These are phyloP conservation scores for Orthosia cruda DNA, from an alignment of 2,888 invertebrate species.

Conservation along the genomic window DNA sequence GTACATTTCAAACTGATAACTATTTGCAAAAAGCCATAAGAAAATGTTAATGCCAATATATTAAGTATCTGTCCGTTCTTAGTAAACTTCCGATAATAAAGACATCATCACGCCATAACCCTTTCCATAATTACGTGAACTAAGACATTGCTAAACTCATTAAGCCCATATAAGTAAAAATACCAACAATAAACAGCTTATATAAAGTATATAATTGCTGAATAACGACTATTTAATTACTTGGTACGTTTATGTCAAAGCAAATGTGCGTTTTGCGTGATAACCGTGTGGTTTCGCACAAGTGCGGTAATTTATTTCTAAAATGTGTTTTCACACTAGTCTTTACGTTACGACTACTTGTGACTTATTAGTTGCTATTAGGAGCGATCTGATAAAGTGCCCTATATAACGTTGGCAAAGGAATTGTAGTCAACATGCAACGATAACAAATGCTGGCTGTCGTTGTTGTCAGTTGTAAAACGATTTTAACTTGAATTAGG, in stretches of 20 bases:
- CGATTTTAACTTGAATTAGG: slow-evolving; percentile 1
- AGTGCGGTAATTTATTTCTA: slow-evolving; percentile 61
- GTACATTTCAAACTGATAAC: slow-evolving; percentile 15
- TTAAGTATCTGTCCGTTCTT: slow-evolving; percentile 30
- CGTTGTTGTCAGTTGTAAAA: slow-evolving; percentile 38
- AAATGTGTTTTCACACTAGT: slow-evolving; percentile 68
- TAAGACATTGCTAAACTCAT: slow-evolving; percentile 47
- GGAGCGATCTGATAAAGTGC: slow-evolving; percentile 56
- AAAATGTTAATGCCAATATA: slow-evolving; percentile 32
- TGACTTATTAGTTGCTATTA: slow-evolving; percentile 63
- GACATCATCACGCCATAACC: slow-evolving; percentile 39
- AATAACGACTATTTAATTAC: slow-evolving; percentile 79
- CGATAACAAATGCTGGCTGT: slow-evolving; percentile 38
- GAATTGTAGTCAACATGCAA: slow-evolving; percentile 56
- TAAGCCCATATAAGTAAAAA: slow-evolving; percentile 55
- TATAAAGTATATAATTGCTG: slow-evolving; percentile 65
- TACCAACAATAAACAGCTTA: slow-evolving; percentile 58
- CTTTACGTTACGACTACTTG: slow-evolving; percentile 51
- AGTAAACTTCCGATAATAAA: slow-evolving; percentile 45
- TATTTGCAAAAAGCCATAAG: slow-evolving; percentile 6
- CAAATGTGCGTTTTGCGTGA: slow-evolving; percentile 79
- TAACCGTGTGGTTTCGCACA: slow-evolving; percentile 61
- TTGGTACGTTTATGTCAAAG: slow-evolving; percentile 71
- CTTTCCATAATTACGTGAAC: slow-evolving; percentile 40
- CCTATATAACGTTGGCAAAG: slow-evolving; percentile 39